Percentiles rank a stretch among this genome's conserved stretches.
Evolutionary conservation across 2,113 vertebrate species (phyloP).

Genomic region (Zosterops japonicus): DNA sequence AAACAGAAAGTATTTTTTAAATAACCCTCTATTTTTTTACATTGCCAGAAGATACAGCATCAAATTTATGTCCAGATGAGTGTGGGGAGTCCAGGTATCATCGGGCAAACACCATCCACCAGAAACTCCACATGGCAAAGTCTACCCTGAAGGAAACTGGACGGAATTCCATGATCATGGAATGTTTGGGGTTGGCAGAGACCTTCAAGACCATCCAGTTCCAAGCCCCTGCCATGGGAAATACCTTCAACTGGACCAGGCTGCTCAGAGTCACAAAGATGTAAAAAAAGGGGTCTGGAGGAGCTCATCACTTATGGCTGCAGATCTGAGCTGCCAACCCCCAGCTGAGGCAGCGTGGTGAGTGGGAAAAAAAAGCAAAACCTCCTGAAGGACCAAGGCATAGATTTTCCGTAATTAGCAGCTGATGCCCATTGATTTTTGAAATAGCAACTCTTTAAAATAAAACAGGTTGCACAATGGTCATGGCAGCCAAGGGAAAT

Average conservation of each 20-base stretch:
- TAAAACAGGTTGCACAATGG: not conserved
- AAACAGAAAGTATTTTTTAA: not conserved
- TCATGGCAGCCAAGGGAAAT: not conserved
- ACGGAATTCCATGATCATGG: accelerated
- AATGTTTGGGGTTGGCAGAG: not conserved
- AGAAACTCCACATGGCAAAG: not conserved
- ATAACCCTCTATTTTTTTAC: not conserved
- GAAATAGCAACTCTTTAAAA: constrained; percentile 32
- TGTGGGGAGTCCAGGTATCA: not conserved
- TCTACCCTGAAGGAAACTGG: not conserved
- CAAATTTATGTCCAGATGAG: not conserved
- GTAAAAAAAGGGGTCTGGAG: not conserved
- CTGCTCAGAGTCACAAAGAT: not conserved
- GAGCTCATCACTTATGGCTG: not conserved
- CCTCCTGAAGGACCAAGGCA: constrained; percentile 39
- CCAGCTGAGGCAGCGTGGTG: not conserved
- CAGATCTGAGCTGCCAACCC: not conserved
- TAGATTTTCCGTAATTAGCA: constrained; percentile 64
- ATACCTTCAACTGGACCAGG: not conserved
- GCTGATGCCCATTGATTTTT: constrained; percentile 62
- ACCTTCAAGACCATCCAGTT: not conserved
- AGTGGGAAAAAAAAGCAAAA: not conserved
- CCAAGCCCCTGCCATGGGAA: not conserved
- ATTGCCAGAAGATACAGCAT: not conserved
- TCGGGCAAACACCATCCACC: not conserved